phyloP scores from a whole-genome alignment of 1,140 invertebrate genomes.

The Spodoptera frugiperda region DNA sequence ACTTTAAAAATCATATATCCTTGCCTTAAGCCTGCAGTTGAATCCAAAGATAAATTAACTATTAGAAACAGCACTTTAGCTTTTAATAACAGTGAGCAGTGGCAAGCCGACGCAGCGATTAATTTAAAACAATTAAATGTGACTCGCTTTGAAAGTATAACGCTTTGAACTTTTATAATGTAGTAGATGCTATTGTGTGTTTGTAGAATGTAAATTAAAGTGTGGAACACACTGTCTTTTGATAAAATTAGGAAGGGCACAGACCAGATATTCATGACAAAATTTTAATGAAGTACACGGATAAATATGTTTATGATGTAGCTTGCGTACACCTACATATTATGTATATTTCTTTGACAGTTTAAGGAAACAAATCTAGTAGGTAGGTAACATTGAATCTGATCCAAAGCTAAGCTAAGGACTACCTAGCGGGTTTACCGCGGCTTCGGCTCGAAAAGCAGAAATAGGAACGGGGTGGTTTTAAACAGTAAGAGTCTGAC shows the following conservation, averaged over 20 bases:
- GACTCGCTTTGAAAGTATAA: constrained; percentile 15
- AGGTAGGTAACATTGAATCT: too few relatives aligned
- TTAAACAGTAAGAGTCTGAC: too few relatives aligned
- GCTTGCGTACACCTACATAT: too few relatives aligned
- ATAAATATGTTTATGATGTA: too few relatives aligned
- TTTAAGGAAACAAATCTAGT: too few relatives aligned
- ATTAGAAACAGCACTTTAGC: constrained; percentile 33
- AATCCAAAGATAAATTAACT: constrained; percentile 34
- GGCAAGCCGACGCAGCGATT: constrained; percentile 7
- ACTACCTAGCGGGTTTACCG: too few relatives aligned
- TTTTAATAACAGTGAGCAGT: constrained; percentile 13
- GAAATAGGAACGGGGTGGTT: too few relatives aligned
- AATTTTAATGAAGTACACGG: too few relatives aligned
- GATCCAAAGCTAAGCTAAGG: too few relatives aligned
- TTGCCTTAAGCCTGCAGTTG: background rate
- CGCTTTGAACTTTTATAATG: constrained; percentile 8
- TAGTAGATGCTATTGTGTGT: background rate
- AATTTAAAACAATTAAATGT: constrained; percentile 26
- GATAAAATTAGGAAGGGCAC: background rate
- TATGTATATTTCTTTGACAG: too few relatives aligned
- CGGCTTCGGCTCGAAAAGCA: too few relatives aligned
- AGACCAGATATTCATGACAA: too few relatives aligned
- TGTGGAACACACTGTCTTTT: background rate
- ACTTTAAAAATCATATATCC: background rate
- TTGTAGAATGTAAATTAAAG: background rate